Evolutionary conservation across 2,888 invertebrate genomes (phyloP).

Genomic region (Pristionchus japonicus): DNA sequence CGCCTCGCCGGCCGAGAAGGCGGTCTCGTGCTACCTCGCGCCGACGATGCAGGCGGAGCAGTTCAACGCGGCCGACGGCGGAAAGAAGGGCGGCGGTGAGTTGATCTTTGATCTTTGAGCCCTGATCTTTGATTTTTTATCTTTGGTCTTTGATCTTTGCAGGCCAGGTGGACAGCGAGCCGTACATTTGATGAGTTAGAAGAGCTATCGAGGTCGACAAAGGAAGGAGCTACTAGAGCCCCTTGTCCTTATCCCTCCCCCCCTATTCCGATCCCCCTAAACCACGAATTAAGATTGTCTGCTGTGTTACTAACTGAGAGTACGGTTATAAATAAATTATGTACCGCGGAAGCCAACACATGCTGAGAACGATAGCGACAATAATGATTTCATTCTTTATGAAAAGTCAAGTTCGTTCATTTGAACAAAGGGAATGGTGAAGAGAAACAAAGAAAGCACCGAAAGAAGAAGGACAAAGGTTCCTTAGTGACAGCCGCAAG

Average conservation of each 20-base stretch:
- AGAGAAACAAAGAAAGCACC: too few relatives aligned
- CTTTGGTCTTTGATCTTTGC: neutral
- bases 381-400: too few relatives aligned
- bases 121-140: neutral
- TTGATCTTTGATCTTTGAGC: neutral
- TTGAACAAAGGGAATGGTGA: too few relatives aligned
- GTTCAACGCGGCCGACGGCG: neutral
- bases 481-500: too few relatives aligned
- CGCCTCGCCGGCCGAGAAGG: neutral
- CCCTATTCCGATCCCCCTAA: neutral
- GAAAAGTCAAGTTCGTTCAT: too few relatives aligned
- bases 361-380: too few relatives aligned
- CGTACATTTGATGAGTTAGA: too few relatives aligned
- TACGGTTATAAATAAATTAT: neutral
- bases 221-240: too few relatives aligned
- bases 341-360: too few relatives aligned
- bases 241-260: neutral
- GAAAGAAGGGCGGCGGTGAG: neutral
- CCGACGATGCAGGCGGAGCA: neutral
- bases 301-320: neutral
- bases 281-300: slow-evolving; percentile 23
- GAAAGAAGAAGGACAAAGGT: too few relatives aligned
- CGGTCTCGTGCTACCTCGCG: slow-evolving; percentile 26
- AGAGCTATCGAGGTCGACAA: neutral
- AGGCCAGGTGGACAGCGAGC: too few relatives aligned